Conservation (phyloP, 2,797 vertebrate species). For the Sebastes wilsoni region DNA sequence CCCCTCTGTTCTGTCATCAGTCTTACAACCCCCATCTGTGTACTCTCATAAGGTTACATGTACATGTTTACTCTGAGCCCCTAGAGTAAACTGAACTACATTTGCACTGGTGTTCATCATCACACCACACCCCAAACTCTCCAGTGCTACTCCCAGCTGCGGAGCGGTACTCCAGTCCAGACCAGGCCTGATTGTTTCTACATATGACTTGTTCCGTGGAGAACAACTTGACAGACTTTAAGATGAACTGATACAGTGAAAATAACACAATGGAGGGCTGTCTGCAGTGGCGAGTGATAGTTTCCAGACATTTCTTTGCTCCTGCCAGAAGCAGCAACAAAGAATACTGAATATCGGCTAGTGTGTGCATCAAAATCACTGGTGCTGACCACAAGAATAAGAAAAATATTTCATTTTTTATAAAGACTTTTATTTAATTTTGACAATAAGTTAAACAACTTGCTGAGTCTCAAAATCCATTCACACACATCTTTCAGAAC, state of each 20-base stretch:
- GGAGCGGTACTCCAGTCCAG: not conserved
- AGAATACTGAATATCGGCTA: not conserved
- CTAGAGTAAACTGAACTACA: conserved; percentile 55
- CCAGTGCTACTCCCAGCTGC: not conserved
- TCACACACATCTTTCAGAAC: conserved; percentile 62
- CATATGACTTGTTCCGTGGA: conserved; percentile 30
- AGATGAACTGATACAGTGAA: conserved; percentile 1
- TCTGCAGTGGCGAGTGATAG: conserved; percentile 8
- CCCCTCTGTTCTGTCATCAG: conserved; percentile 31
- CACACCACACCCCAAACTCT: conserved; percentile 23
- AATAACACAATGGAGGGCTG: conserved; percentile 6
- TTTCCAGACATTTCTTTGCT: conserved; percentile 18
- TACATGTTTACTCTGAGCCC: conserved; percentile 45
- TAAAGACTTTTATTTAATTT: conserved; percentile 66
- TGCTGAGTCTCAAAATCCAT: conserved; percentile 69
- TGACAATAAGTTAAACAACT: conserved; percentile 85
- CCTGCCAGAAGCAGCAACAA: not conserved
- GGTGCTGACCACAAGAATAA: not conserved
- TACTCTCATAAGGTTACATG: conserved; percentile 19
- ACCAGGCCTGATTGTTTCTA: conserved; percentile 37
- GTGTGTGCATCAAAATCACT: not conserved
- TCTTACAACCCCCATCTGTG: conserved; percentile 13
- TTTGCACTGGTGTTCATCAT: conserved; percentile 51
- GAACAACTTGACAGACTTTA: conserved; percentile 11
- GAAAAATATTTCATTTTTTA: not conserved